A percentile compares a stretch with the other conserved stretches of the same genome.
Evolutionary conservation across 2,797 vertebrate genomes (phyloP).

Genomic region (Chaetophractus vellerosus): DNA sequence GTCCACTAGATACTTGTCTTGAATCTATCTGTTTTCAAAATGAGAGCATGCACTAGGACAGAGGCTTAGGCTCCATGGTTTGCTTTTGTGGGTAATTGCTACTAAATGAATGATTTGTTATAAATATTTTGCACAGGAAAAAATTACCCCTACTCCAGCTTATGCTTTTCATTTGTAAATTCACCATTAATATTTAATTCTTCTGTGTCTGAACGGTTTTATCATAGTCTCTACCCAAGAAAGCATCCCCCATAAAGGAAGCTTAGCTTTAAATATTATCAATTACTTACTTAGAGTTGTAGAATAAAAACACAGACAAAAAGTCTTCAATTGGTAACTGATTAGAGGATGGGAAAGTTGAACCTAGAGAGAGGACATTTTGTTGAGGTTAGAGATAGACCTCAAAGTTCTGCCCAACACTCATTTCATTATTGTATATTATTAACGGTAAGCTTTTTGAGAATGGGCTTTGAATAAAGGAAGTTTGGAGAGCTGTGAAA

Average conservation of each 20-base stretch:
- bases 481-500: neutral
- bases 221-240: neutral
- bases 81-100: neutral
- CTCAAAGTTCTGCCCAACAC: neutral
- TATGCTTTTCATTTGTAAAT: constrained; percentile 19
- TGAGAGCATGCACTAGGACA: neutral
- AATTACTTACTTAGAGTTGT: neutral
- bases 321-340: neutral
- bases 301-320: neutral
- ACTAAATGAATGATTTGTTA: neutral
- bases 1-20: neutral
- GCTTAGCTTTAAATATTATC: neutral
- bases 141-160: neutral
- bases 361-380: neutral
- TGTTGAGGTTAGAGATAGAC: neutral
- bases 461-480: neutral
- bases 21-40: neutral
- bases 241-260: neutral
- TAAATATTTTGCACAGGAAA: neutral
- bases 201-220: constrained; percentile 18
- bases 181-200: neutral
- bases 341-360: neutral
- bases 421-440: neutral
- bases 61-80: neutral
- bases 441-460: neutral